Conservation (phyloP, 2,113 vertebrate species). For the Zingel zingel region DNA sequence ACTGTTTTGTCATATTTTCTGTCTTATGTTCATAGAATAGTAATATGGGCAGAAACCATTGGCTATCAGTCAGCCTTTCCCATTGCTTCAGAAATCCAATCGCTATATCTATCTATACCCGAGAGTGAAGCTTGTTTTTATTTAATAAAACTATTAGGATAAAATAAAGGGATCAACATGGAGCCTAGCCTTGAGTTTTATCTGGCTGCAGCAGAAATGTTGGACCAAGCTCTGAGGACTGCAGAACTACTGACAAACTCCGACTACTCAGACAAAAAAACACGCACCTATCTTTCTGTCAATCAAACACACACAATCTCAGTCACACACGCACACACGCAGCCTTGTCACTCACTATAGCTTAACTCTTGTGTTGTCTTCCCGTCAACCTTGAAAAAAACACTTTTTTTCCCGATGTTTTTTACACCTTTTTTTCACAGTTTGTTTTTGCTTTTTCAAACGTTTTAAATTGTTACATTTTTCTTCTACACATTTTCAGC, state of each 20-base stretch:
- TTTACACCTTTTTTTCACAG: too few relatives aligned
- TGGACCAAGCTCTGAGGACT: constrained; percentile 1
- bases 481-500: too few relatives aligned
- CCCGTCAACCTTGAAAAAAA: too few relatives aligned
- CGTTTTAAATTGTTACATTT: too few relatives aligned
- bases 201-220: constrained; percentile 19
- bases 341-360: not conserved
- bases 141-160: constrained; percentile 47
- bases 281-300: not conserved
- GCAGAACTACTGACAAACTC: not conserved
- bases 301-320: not conserved
- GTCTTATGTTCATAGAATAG: not conserved
- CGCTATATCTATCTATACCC: not conserved
- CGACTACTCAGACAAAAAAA: constrained; percentile 19
- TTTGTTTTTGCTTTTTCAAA: too few relatives aligned
- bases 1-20: not conserved
- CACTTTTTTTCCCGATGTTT: too few relatives aligned
- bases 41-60: not conserved
- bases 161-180: constrained; percentile 2
- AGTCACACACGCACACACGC: not conserved
- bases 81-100: constrained; percentile 17
- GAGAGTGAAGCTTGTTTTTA: constrained; percentile 11
- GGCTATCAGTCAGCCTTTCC: not conserved
- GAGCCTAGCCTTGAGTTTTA: constrained; percentile 4
- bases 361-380: too few relatives aligned